Percentiles rank a stretch among this genome's conserved stretches.
These are phyloP conservation scores for Hipparchia semele DNA, from an alignment of 2,888 invertebrate genomes.

Conservation along the genomic window DNA sequence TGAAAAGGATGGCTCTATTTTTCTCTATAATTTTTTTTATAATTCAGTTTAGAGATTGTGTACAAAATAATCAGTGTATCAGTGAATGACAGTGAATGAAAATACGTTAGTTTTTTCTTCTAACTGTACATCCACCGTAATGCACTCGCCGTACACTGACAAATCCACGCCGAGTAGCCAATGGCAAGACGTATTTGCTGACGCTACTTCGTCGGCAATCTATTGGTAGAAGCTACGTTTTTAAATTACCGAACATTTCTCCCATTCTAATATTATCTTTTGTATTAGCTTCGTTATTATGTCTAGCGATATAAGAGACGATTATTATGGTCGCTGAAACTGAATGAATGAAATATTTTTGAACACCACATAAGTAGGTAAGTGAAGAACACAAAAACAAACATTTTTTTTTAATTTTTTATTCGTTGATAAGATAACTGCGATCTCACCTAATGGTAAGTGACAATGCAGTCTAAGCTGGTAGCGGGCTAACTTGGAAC, in stretches of 20 bases:
- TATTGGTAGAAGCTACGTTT: slow-evolving; percentile 56
- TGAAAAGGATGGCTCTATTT: no score
- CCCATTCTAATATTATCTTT: slow-evolving; percentile 40
- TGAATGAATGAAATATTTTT: not conserved
- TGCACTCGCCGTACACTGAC: slow-evolving; percentile 62
- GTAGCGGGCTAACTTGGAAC: no score
- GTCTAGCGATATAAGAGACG: slow-evolving; percentile 11
- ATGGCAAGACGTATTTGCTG: slow-evolving; percentile 77
- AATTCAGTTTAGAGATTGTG: no score
- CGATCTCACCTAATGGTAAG: no score
- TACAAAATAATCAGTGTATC: no score
- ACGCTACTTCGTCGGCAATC: slow-evolving; percentile 63
- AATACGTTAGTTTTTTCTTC: slow-evolving; percentile 21
- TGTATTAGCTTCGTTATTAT: slow-evolving; percentile 29
- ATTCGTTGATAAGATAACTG: no score
- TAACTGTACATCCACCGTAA: slow-evolving; percentile 47
- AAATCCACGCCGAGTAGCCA: slow-evolving; percentile 76
- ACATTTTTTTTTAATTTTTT: no score
- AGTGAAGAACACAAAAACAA: no score
- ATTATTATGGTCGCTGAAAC: slow-evolving; percentile 7
- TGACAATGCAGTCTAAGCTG: no score
- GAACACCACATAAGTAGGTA: no score
- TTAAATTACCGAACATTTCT: slow-evolving; percentile 60
- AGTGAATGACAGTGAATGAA: not conserved
- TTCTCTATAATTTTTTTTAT: no score